Evolutionary conservation across 2,888 invertebrate genomes (phyloP).

Genomic region (Lasioglossum marginatum): DNA sequence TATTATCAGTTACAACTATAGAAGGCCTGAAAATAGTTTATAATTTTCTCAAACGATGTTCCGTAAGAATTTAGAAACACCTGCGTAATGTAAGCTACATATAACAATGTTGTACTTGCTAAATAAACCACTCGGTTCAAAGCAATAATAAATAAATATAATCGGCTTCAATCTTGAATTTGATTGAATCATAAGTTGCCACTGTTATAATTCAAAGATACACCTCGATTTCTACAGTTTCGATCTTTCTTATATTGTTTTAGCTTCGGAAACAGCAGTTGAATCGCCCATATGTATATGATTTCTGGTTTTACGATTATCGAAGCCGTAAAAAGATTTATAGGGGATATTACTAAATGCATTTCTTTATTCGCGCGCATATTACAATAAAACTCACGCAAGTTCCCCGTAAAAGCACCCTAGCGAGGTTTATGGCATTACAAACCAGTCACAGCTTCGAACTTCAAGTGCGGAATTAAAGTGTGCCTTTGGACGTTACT

Average conservation of each 20-base stretch:
- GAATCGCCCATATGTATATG: not conserved
- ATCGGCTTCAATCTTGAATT: no score
- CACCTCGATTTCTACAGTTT: not conserved
- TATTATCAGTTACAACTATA: not conserved
- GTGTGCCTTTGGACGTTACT: not conserved
- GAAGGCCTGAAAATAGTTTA: no score
- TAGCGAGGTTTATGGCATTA: not conserved
- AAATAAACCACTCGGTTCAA: no score
- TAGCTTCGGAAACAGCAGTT: not conserved
- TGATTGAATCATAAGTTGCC: not conserved
- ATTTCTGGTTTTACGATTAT: constrained; percentile 4
- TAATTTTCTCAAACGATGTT: no score
- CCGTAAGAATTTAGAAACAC: no score
- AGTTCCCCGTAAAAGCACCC: not conserved
- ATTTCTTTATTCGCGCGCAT: constrained; percentile 2
- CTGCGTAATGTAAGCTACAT: no score
- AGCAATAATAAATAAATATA: no score
- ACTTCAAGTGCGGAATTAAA: not conserved
- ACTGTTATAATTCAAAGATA: not conserved
- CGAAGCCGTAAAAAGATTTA: not conserved
- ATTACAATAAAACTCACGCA: not conserved
- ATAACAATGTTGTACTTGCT: no score
- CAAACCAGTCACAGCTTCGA: not conserved
- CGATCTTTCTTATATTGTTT: not conserved
- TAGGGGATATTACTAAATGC: not conserved